These are phyloP conservation scores for Polydesmus complanatus DNA, from an alignment of 2,888 invertebrate species.

Conservation along the genomic window DNA sequence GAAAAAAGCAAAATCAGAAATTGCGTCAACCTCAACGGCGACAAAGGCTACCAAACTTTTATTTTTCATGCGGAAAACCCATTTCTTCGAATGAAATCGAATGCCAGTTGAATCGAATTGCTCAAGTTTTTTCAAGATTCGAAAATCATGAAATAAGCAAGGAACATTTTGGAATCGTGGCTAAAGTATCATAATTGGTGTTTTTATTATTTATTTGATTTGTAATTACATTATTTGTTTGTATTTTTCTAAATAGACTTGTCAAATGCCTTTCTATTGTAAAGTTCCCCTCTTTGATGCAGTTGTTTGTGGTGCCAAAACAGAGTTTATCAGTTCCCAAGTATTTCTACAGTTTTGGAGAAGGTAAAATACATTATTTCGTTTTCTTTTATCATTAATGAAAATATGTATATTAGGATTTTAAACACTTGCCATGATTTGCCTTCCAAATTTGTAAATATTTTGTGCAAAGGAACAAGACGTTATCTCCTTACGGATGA, in stretches of 20 bases:
- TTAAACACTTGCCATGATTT: constrained; percentile 69
- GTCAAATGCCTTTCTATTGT: constrained; percentile 91
- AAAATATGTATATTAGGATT: constrained; percentile 43
- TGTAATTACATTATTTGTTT: constrained; percentile 6
- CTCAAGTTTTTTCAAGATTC: constrained; percentile 59
- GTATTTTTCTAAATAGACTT: constrained; percentile 47
- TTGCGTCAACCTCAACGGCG: background rate
- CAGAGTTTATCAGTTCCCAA: constrained; percentile 60
- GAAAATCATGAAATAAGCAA: constrained; percentile 49
- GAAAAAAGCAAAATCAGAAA: no score
- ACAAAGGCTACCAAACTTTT: constrained; percentile 49
- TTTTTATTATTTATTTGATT: no score
- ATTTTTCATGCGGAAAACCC: constrained; percentile 81
- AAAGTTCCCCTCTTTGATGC: constrained; percentile 87
- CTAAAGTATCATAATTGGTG: constrained; percentile 36
- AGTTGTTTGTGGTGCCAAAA: constrained; percentile 58
- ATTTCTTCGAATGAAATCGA: constrained; percentile 40
- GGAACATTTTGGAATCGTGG: constrained; percentile 44
- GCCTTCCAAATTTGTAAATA: constrained; percentile 73
- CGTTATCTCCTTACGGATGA: constrained; percentile 58
- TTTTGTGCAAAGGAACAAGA: constrained; percentile 45
- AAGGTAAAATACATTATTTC: constrained; percentile 45
- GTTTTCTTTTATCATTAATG: constrained; percentile 14
- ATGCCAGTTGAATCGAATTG: constrained; percentile 50
- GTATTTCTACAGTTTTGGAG: constrained; percentile 84